phyloP scores from a whole-genome alignment of 2,797 vertebrate species.

The Anas bahamensis region DNA sequence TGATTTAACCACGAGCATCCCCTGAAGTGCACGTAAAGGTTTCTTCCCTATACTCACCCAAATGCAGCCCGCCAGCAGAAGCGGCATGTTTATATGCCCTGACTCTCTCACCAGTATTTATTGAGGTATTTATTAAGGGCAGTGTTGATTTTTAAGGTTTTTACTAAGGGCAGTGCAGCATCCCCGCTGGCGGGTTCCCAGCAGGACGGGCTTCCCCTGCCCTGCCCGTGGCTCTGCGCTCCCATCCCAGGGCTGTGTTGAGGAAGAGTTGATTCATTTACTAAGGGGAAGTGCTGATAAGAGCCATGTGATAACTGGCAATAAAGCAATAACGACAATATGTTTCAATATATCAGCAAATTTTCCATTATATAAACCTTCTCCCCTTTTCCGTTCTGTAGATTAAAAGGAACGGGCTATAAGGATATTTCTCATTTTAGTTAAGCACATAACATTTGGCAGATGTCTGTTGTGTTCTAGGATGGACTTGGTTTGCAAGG shows the following conservation, averaged over 20 bases:
- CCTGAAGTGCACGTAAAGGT: background rate
- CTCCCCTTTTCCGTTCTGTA: background rate
- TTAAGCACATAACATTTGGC: background rate
- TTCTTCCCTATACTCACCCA: background rate
- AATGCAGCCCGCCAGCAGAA: background rate
- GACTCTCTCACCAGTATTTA: background rate
- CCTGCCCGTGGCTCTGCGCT: background rate
- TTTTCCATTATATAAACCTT: background rate
- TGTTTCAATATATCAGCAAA: slow-evolving; percentile 32
- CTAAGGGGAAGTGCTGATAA: slow-evolving; percentile 23
- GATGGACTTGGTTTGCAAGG: background rate
- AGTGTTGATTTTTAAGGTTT: background rate
- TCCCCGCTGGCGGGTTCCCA: background rate
- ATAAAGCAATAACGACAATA: slow-evolving; percentile 21
- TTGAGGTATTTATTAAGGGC: background rate
- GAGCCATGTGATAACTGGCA: background rate
- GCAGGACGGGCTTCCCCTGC: background rate
- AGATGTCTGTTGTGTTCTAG: background rate
- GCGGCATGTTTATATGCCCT: background rate
- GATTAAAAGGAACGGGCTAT: background rate
- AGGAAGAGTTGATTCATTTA: slow-evolving; percentile 27
- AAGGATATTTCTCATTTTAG: background rate
- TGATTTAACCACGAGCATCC: background rate
- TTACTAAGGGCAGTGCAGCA: background rate
- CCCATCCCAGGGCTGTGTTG: background rate